A percentile compares a stretch with the other conserved stretches of the same genome.
phyloP scores from a whole-genome alignment of 1,140 invertebrate genomes.

The Drosophila virilis region DNA sequence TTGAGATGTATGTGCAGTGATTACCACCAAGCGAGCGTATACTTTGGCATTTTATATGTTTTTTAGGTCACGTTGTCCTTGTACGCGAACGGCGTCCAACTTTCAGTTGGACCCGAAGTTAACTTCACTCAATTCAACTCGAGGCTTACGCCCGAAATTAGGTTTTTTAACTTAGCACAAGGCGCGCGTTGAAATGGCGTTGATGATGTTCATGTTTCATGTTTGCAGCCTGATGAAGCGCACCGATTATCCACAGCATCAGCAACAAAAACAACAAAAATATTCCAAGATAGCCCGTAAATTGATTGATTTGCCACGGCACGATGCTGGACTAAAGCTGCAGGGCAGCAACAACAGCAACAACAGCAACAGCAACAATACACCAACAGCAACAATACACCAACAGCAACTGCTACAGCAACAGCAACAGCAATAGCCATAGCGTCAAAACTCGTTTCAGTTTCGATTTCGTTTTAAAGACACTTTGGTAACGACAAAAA shows the following conservation, averaged over 20 bases:
- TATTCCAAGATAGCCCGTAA: conserved; percentile 57
- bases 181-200: conserved; percentile 79
- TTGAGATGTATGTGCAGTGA: conserved; percentile 77
- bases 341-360: conserved; percentile 26
- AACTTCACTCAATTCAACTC: conserved; percentile 11
- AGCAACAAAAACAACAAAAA: conserved; percentile 53
- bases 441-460: conserved; percentile 68
- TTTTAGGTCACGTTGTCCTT: conserved; percentile 75
- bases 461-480: conserved; percentile 78
- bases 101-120: conserved; percentile 4
- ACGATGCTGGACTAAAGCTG: conserved; percentile 63
- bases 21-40: conserved; percentile 78
- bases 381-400: conserved; percentile 7
- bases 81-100: conserved; percentile 28
- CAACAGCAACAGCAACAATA: conserved; percentile 13
- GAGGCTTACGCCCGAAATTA: conserved; percentile 56
- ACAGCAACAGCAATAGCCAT: conserved; percentile 14
- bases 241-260: conserved; percentile 72
- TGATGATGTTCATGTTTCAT: conserved; percentile 82
- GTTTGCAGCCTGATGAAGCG: conserved; percentile 80
- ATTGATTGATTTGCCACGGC: conserved; percentile 83
- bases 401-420: neutral
- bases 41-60: conserved; percentile 82
- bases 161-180: conserved; percentile 70
- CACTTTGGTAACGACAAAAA: conserved; percentile 55